Evolutionary conservation across 2,113 vertebrate species (phyloP).

Genomic region (Siniperca chuatsi): DNA sequence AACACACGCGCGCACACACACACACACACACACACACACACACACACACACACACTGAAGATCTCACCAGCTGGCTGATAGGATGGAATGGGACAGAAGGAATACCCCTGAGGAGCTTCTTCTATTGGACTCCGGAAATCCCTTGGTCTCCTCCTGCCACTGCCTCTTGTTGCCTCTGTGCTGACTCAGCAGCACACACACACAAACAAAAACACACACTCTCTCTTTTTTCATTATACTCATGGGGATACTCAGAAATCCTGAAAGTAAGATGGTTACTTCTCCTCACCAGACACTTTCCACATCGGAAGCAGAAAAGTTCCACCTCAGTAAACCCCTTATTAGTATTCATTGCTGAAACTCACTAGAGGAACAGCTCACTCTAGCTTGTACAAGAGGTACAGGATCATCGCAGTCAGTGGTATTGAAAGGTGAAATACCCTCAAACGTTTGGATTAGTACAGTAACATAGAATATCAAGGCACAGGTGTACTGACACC

Average conservation of each 20-base stretch:
- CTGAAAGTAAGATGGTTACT: conserved; percentile 39
- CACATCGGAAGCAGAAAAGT: conserved; percentile 49
- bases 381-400: conserved; percentile 36
- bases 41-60: conserved; percentile 12
- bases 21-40: not conserved
- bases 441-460: conserved; percentile 22
- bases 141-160: conserved; percentile 12
- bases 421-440: conserved; percentile 51
- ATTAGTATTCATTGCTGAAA: conserved; percentile 61
- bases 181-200: conserved; percentile 50
- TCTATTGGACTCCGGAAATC: conserved; percentile 37
- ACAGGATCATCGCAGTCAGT: conserved; percentile 36
- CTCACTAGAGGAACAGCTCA: conserved; percentile 24
- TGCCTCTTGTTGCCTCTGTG: conserved; percentile 16
- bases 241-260: conserved; percentile 5
- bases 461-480: conserved; percentile 2
- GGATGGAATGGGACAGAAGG: conserved; percentile 33
- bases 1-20: not conserved
- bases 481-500: conserved; percentile 7
- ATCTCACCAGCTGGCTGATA: conserved; percentile 43
- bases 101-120: conserved; percentile 42
- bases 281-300: conserved; percentile 27
- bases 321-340: conserved; percentile 55
- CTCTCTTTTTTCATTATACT: conserved; percentile 2
- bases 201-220: conserved; percentile 17